phyloP scores from a whole-genome alignment of 1,140 invertebrate species.

The Trissolcus basalis region DNA sequence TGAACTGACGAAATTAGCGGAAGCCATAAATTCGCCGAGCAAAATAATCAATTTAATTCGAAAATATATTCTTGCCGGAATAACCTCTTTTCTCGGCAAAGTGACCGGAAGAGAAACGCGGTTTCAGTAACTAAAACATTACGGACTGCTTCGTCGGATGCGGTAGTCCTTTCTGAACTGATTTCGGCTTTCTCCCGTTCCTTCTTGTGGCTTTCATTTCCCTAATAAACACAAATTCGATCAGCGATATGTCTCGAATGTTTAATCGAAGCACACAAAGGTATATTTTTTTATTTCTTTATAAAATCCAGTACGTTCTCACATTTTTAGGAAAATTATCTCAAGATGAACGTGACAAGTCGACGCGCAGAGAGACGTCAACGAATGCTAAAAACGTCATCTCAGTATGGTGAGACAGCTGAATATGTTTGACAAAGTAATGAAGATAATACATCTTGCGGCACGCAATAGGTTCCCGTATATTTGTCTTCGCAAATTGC shows the following conservation, averaged over 20 bases:
- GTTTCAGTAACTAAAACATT: slow-evolving; percentile 12
- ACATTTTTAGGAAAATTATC: neutral
- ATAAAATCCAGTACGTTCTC: too few relatives aligned
- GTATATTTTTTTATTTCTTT: too few relatives aligned
- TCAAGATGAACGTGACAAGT: neutral
- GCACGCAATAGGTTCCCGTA: slow-evolving; percentile 35
- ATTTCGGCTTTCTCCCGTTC: slow-evolving; percentile 16
- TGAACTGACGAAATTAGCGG: neutral
- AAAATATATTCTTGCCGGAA: slow-evolving; percentile 28
- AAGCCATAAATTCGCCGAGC: neutral
- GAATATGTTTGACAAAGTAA: slow-evolving; percentile 31
- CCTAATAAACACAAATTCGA: too few relatives aligned
- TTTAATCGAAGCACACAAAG: too few relatives aligned
- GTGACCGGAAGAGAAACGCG: slow-evolving; percentile 18
- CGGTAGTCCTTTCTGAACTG: slow-evolving; percentile 9
- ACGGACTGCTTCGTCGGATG: slow-evolving; percentile 5
- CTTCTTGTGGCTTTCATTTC: slow-evolving; percentile 2
- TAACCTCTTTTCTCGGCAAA: slow-evolving; percentile 18
- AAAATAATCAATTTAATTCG: slow-evolving; percentile 22
- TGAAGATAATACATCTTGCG: slow-evolving; percentile 44
- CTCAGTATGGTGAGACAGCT: neutral
- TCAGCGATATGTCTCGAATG: too few relatives aligned
- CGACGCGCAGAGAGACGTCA: neutral
- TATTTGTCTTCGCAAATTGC: slow-evolving; percentile 53
- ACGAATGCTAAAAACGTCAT: slow-evolving; percentile 15